Evolutionary conservation across 2,888 invertebrate genomes (phyloP).

Genomic region (Aproaerema taeniolella): DNA sequence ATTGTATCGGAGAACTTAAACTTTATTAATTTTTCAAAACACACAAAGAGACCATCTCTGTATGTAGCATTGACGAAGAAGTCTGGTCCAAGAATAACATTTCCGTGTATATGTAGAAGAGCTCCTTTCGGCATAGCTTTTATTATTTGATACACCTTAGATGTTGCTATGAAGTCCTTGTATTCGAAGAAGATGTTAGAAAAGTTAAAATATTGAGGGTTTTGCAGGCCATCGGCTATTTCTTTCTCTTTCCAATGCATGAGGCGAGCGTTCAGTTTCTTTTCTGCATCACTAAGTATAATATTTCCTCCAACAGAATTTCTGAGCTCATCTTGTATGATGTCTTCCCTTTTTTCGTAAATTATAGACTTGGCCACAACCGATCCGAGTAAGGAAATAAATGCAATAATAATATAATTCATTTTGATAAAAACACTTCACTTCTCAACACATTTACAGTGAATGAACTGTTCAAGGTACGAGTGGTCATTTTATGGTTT

Average conservation of each 20-base stretch:
- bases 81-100: conserved; percentile 78
- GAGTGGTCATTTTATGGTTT: too few species aligned
- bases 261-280: conserved; percentile 71
- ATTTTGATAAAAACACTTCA: too few species aligned
- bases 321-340: conserved; percentile 7
- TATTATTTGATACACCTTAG: conserved; percentile 81
- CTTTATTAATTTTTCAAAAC: conserved; percentile 36
- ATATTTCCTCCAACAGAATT: conserved; percentile 68
- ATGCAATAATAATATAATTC: too few species aligned
- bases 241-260: conserved; percentile 77
- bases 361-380: too few species aligned
- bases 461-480: too few species aligned
- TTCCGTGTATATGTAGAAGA: conserved; percentile 83
- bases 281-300: conserved; percentile 64
- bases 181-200: conserved; percentile 81
- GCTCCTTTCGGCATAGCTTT: conserved; percentile 86
- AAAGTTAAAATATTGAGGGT: conserved; percentile 78
- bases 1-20: conserved; percentile 42
- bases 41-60: conserved; percentile 76
- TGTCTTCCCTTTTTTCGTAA: conserved; percentile 1
- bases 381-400: too few species aligned
- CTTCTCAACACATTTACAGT: too few species aligned
- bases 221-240: conserved; percentile 63
- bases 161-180: conserved; percentile 74
- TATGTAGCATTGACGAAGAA: conserved; percentile 81